Evolutionary conservation across 2,888 invertebrate genomes (phyloP), one percentile per base, ranked within the genome.

Genomic region (Megastigmus dorsalis): DNA sequence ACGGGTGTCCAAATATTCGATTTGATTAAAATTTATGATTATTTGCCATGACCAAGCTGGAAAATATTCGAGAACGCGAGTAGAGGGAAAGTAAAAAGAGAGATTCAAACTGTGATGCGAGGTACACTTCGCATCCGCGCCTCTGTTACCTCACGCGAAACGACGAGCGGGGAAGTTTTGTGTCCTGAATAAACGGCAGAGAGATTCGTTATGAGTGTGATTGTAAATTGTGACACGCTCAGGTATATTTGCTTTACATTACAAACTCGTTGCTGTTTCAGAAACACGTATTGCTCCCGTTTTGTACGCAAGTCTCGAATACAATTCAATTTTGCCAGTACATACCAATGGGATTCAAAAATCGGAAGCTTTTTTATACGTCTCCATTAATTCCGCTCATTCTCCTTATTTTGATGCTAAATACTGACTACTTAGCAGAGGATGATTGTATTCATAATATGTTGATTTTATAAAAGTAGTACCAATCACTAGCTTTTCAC

Each of bases 201-300:
- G 15, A 38, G 76, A 82, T 80, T 81, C 80, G 80, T 82, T 83
- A 79, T 80, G 77, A 79, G 52, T 72, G 78, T 78, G 80, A 83
- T 82, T 82, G 80, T 78, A 79, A 81, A 80, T 82, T 79, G 78
- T 77, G 68, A 80, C 75, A 71, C 66, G 76, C 75, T 65, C 66
- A 59, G 36, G 75, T 74, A 71, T 80, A 80, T 82, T 82, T 82
- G 79, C 77, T 80, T 80, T 80, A 71, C 79, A 80, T 83, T 79
- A 80, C 80, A 78, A 72, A 48, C 65, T 57, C 45, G 48, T 41
- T 54, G 62, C 65, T 65, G 30, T 72, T 71, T 65, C 71, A 72
- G 41, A 20, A 48, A 62, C 55, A 73, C 43, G 60, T 62, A 62
- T 66, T 52, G 6, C 43, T 26, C 50, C 13, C 9, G 57, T 65